Conservation (phyloP, 2,888 invertebrate genomes). For the Spodoptera exigua region DNA sequence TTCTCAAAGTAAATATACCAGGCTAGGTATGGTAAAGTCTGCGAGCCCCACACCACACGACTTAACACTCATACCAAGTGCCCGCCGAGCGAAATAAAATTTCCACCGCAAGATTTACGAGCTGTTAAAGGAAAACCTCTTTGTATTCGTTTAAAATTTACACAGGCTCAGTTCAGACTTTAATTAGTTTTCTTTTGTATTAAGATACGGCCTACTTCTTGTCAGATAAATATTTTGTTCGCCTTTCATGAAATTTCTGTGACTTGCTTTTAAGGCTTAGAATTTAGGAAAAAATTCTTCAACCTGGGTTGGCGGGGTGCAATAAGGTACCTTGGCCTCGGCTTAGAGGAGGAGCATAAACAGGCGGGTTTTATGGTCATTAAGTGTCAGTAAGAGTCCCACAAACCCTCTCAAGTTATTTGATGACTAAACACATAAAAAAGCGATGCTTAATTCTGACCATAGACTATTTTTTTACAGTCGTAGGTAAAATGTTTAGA, state of each 20-base stretch:
- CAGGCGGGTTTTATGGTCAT: too few relatives aligned
- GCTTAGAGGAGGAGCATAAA: too few relatives aligned
- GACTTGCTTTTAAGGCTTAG: neutral
- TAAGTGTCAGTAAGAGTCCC: too few relatives aligned
- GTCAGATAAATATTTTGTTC: constrained; percentile 3
- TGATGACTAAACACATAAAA: too few relatives aligned
- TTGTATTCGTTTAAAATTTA: constrained; percentile 66
- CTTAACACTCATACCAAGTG: constrained; percentile 44
- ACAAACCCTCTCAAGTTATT: too few relatives aligned
- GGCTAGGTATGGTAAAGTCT: constrained; percentile 34
- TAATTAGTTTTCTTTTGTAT: constrained; percentile 65
- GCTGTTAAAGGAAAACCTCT: constrained; percentile 55
- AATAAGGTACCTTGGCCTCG: too few relatives aligned
- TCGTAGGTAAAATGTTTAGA: too few relatives aligned
- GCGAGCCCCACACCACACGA: constrained; percentile 24
- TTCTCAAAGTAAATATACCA: constrained; percentile 50
- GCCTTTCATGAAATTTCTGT: constrained; percentile 1
- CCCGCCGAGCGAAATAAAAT: constrained; percentile 41
- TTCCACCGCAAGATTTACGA: constrained; percentile 60
- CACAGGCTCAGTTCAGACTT: constrained; percentile 60
- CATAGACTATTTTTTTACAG: too few relatives aligned
- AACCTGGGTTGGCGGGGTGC: too few relatives aligned
- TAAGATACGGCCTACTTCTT: constrained; percentile 26
- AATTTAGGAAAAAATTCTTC: too few relatives aligned
- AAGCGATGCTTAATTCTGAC: too few relatives aligned